Base-by-base conservation (phyloP, 2,113 vertebrate genomes). In the Scartelaos histophorus region DNA sequence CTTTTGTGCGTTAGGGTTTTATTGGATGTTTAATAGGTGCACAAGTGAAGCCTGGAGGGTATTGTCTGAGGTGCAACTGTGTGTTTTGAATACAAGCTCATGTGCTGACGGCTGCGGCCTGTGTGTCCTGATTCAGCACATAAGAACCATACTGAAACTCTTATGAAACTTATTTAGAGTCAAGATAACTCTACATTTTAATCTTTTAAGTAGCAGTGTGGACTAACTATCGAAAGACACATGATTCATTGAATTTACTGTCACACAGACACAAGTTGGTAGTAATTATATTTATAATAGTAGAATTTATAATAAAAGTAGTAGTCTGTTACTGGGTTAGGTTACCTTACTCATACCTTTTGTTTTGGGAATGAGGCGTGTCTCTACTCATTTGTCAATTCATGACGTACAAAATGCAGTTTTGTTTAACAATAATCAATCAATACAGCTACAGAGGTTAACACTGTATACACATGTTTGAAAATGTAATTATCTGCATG, bases 41-140 rank as follows among this genome's bases (percentile, higher is more conserved):
- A 19, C 13, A 15, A 16, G 25, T 34, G 24, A 7, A 61, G 34
- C 58, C 25, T 34, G 38, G 12, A 19, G 38, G 17, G 19, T 66
- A 21, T 12, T 11, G 64, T 22, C 64, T 15, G 35, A 66, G 35
- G 62, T 66, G 62, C 17, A 45, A 66, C 34, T 66, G 19, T 19
- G 43, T 66, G 38, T 47, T 66, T 66, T 66, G 64, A 47, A 46
- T 24, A 47, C 64, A 66, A 15, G n/a, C 4, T 22, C 10, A 22
- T 47, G 43, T 66, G 64, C 43, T 46, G 64, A 66, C 64, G 46
- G 11, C 43, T 65, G 29, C 35, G 21, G 11, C 19, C 10, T 46
- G 38, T 66, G 12, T 24, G 29, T 65, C 62, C 38, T 24, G 62
- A 65, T n/a, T 65, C 62, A 45, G 62, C 62, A 45, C 17, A 45